Evolutionary conservation across 2,797 vertebrate species (phyloP).

Genomic region (Pyrocephalus nanus): DNA sequence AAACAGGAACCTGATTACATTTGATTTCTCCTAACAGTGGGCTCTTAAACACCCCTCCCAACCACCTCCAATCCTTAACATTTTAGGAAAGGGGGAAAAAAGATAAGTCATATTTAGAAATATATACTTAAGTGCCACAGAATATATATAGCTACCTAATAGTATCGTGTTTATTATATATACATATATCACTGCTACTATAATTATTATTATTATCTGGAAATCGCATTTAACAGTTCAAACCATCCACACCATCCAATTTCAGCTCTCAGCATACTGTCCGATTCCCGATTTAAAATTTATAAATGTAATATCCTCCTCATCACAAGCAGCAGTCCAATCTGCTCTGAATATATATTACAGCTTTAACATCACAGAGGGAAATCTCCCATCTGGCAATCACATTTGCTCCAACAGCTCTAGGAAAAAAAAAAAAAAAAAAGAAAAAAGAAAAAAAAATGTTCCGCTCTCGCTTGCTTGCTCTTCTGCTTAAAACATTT

Average conservation of each 20-base stretch:
- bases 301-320: conserved; percentile 89
- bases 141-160: conserved; percentile 52
- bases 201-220: conserved; percentile 71
- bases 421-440: conserved; percentile 54
- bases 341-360: conserved; percentile 92
- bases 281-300: conserved; percentile 86
- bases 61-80: conserved; percentile 31
- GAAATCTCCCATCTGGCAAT: conserved; percentile 88
- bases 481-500: conserved; percentile 82
- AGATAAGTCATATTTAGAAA: conserved; percentile 42
- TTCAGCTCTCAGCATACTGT: conserved; percentile 80
- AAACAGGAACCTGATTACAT: conserved; percentile 3
- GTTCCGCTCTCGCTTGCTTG: conserved; percentile 64
- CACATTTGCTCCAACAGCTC: conserved; percentile 86
- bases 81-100: conserved; percentile 35
- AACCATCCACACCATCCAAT: conserved; percentile 79
- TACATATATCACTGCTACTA: conserved; percentile 53
- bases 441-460: background rate
- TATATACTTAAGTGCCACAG: conserved; percentile 43
- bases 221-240: conserved; percentile 77
- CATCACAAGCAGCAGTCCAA: conserved; percentile 86
- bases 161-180: conserved; percentile 62
- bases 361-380: conserved; percentile 88
- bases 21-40: conserved; percentile 12
- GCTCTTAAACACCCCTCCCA: conserved; percentile 35